phyloP scores from a whole-genome alignment of 1,140 invertebrate species.

The Drosophila guanche region DNA sequence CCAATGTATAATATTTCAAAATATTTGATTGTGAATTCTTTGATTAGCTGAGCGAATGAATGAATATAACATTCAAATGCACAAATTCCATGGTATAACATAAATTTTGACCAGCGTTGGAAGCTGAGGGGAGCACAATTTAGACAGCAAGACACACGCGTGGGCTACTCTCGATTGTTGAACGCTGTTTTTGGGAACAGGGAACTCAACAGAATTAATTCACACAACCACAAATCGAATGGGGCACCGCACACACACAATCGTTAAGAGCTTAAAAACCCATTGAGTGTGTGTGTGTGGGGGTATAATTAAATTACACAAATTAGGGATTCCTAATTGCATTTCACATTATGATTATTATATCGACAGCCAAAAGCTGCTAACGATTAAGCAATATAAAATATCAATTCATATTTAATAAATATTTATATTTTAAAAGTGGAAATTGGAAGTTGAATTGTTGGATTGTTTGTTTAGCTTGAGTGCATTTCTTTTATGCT shows the following conservation, averaged over 20 bases:
- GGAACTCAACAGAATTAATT: slow-evolving; percentile 12
- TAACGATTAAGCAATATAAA: slow-evolving; percentile 1
- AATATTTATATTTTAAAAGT: no score
- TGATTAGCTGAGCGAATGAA: not conserved
- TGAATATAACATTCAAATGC: no score
- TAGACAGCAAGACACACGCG: slow-evolving; percentile 18
- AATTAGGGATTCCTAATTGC: not conserved
- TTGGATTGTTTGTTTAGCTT: no score
- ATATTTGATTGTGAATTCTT: no score
- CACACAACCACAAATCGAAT: slow-evolving; percentile 18
- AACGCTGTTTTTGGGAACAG: slow-evolving; percentile 36
- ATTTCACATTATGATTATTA: no score
- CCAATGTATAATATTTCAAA: no score
- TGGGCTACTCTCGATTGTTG: slow-evolving; percentile 59
- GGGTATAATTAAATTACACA: slow-evolving; percentile 38
- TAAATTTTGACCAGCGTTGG: slow-evolving; percentile 36
- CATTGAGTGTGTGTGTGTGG: slow-evolving; percentile 6
- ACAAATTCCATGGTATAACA: not conserved
- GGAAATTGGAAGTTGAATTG: no score
- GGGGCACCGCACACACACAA: slow-evolving; percentile 21
- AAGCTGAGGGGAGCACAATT: slow-evolving; percentile 23
- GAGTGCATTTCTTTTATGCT: no score
- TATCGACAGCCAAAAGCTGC: no score
- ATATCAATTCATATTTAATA: not conserved
- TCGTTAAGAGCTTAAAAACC: slow-evolving; percentile 27